Conservation (phyloP, 2,113 vertebrate species). For the Naja naja region DNA sequence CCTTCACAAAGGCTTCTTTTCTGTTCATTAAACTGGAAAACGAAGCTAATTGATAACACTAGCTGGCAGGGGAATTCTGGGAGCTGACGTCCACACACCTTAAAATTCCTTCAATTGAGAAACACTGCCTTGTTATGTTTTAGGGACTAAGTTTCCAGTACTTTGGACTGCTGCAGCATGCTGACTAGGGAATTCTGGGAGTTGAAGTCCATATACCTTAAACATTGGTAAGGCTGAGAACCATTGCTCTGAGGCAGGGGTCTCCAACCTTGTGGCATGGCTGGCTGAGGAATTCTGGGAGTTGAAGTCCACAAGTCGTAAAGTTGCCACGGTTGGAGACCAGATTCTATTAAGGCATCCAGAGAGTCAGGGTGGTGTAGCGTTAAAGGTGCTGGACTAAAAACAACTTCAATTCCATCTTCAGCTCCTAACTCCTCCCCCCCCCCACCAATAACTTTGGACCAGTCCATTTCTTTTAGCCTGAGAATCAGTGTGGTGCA, state of each 20-base stretch:
- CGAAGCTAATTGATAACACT: background rate
- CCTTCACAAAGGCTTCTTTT: background rate
- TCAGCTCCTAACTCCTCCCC: fast-evolving
- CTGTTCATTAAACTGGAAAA: background rate
- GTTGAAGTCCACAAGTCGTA: background rate
- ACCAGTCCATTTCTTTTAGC: background rate
- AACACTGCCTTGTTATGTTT: background rate
- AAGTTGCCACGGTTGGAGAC: background rate
- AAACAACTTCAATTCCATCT: background rate
- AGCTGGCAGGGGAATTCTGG: background rate
- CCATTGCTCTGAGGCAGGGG: too few species aligned
- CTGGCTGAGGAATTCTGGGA: background rate
- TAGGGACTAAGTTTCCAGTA: too few species aligned
- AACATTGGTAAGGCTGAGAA: too few species aligned
- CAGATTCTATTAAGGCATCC: background rate
- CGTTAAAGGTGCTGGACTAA: background rate
- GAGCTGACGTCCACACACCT: background rate
- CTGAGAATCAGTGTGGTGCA: background rate
- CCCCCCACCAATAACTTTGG: background rate
- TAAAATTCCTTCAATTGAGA: background rate
- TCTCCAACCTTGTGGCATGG: background rate
- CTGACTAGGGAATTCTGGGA: too few species aligned
- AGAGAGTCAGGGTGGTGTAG: background rate
- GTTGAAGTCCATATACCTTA: too few species aligned
- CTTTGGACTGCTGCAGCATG: too few species aligned